Evolutionary conservation across 2,888 invertebrate genomes (phyloP).

Genomic region (Drosophila formosana): DNA sequence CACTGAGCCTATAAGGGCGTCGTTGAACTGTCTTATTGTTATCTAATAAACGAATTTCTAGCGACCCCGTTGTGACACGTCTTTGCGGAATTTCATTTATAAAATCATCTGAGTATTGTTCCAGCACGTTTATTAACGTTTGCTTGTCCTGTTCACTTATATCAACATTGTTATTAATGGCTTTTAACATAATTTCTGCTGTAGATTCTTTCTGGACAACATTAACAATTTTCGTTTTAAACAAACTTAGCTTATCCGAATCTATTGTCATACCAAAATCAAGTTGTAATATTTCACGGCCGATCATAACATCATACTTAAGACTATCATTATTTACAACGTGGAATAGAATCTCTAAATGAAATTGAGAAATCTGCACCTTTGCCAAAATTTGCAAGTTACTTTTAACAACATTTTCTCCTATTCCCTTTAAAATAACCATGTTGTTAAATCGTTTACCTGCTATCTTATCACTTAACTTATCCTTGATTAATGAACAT

Average conservation of each 20-base stretch:
- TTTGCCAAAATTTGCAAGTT: not conserved
- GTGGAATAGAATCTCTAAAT: constrained; percentile 26
- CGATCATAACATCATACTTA: constrained; percentile 29
- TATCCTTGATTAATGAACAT: constrained; percentile 9
- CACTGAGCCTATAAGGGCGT: too few species aligned
- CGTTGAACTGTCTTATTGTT: too few species aligned
- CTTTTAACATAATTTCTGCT: not conserved
- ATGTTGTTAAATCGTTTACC: constrained; percentile 11
- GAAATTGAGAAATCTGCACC: constrained; percentile 26
- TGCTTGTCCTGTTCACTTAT: not conserved
- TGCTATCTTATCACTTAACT: constrained; percentile 12
- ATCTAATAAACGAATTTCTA: not conserved
- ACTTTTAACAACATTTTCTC: constrained; percentile 13
- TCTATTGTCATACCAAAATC: constrained; percentile 27
- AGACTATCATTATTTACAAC: constrained; percentile 15
- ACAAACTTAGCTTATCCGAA: constrained; percentile 15
- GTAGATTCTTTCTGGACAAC: not conserved
- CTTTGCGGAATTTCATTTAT: not conserved
- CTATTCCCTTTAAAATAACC: constrained; percentile 21
- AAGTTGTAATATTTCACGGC: constrained; percentile 13
- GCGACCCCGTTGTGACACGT: not conserved
- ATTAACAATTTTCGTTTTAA: constrained; percentile 19
- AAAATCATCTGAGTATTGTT: not conserved
- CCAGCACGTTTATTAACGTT: not conserved
- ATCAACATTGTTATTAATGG: not conserved